phyloP scores from a whole-genome alignment of 2,113 vertebrate genomes.

The Phodopus roborovskii region DNA sequence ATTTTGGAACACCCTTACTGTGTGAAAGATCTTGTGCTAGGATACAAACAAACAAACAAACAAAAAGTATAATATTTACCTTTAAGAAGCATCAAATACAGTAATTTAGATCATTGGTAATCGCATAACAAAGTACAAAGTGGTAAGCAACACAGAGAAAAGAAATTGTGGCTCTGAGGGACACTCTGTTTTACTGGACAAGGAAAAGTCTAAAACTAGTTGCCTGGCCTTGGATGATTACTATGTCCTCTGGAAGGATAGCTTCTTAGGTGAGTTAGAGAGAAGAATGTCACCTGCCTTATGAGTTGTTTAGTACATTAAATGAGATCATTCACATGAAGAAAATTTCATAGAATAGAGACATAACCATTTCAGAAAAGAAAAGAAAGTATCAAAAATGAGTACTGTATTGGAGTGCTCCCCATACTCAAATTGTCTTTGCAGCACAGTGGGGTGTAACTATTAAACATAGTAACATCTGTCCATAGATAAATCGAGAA shows the following conservation, averaged over 20 bases:
- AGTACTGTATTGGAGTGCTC: not conserved
- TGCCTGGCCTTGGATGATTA: not conserved
- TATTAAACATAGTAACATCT: not conserved
- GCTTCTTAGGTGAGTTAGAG: not conserved
- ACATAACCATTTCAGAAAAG: not conserved
- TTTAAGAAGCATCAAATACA: slow-evolving; percentile 42
- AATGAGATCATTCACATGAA: not conserved
- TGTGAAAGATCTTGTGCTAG: slow-evolving; percentile 22
- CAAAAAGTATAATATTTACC: slow-evolving; percentile 51
- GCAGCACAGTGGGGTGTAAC: not conserved
- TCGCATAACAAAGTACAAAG: slow-evolving; percentile 50
- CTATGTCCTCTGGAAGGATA: not conserved
- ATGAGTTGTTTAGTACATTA: not conserved
- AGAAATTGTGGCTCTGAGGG: not conserved
- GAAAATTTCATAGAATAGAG: not conserved
- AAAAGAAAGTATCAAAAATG: slow-evolving; percentile 9
- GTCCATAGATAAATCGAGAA: not conserved
- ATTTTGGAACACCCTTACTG: slow-evolving; percentile 51
- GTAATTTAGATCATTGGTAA: slow-evolving; percentile 56
- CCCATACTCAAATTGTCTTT: not conserved
- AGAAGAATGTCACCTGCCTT: not conserved
- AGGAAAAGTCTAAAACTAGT: not conserved
- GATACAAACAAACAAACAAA: slow-evolving; percentile 48
- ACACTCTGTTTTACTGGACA: not conserved
- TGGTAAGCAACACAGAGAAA: not conserved